A percentile compares a stretch with the other conserved stretches of the same genome.
These are phyloP conservation scores for Prosopocoilus inquinatus DNA, from an alignment of 2,888 invertebrate genomes.

Conservation along the genomic window DNA sequence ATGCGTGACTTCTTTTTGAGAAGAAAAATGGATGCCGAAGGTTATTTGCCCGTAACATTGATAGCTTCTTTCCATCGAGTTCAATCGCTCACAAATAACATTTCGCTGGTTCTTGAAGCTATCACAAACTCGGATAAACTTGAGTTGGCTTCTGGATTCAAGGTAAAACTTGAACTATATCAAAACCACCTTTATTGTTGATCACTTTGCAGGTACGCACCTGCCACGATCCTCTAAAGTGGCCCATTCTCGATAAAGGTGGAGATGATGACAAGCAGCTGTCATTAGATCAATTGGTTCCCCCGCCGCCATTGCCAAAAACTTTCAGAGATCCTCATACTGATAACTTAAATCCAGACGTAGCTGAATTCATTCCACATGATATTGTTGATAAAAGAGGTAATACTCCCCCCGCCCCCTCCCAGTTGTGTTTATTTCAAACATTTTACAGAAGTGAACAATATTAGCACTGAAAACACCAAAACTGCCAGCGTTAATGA, in stretches of 20 bases:
- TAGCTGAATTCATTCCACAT: conserved; percentile 78
- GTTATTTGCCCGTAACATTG: conserved; percentile 88
- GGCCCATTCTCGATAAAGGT: conserved; percentile 77
- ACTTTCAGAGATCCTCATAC: conserved; percentile 51
- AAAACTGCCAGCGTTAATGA: neutral
- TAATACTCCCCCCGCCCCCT: neutral
- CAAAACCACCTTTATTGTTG: neutral
- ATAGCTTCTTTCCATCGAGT: conserved; percentile 97
- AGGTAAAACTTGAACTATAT: conserved; percentile 53
- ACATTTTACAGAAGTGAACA: no score
- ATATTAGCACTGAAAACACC: no score
- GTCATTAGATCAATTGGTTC: conserved; percentile 65
- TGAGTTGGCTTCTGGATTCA: conserved; percentile 71
- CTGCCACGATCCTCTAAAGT: conserved; percentile 75
- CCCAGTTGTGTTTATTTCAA: no score
- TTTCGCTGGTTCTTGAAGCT: conserved; percentile 79
- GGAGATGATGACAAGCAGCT: conserved; percentile 33
- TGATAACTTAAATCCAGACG: conserved; percentile 78
- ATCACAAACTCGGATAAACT: conserved; percentile 83
- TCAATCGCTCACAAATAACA: conserved; percentile 80
- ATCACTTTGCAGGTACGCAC: conserved; percentile 68
- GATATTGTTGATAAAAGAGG: conserved; percentile 14
- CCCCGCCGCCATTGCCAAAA: conserved; percentile 71
- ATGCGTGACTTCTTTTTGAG: conserved; percentile 94
- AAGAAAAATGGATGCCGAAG: conserved; percentile 93